phyloP scores from a whole-genome alignment of 2,888 invertebrate genomes.

The Volucella zonaria region DNA sequence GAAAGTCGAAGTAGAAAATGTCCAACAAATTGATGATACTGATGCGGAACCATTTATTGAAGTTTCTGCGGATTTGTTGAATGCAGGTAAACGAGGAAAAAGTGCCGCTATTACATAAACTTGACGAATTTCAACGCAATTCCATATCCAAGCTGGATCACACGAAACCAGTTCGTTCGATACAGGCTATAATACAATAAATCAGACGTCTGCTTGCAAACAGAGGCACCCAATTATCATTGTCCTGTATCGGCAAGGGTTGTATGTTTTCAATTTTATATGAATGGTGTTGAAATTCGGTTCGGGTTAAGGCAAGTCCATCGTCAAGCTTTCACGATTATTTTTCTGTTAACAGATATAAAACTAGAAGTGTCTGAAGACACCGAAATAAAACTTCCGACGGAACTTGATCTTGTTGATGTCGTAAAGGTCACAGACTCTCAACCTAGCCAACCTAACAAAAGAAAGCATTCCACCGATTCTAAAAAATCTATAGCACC shows the following conservation, averaged over 20 bases:
- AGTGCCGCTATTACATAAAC: background rate
- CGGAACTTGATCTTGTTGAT: background rate
- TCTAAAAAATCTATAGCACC: constrained; percentile 15
- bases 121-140: too few relatives aligned
- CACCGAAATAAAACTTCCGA: constrained; percentile 7
- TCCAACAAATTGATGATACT: background rate
- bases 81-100: constrained; percentile 47
- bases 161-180: too few relatives aligned
- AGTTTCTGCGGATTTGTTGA: constrained; percentile 28
- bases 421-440: background rate
- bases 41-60: constrained; percentile 1
- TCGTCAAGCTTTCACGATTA: background rate
- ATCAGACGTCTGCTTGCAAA: too few relatives aligned
- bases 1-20: constrained; percentile 32
- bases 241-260: too few relatives aligned
- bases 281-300: too few relatives aligned
- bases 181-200: too few relatives aligned
- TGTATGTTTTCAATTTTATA: too few relatives aligned
- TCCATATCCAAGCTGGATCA: too few relatives aligned
- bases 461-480: constrained; percentile 30
- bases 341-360: constrained; percentile 41
- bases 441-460: background rate
- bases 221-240: too few relatives aligned
- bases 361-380: constrained; percentile 64
- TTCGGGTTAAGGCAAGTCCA: background rate